Percentiles rank a stretch among this genome's conserved stretches.
Conservation (phyloP, 2,888 invertebrate genomes). For the Lamproptera curius region DNA sequence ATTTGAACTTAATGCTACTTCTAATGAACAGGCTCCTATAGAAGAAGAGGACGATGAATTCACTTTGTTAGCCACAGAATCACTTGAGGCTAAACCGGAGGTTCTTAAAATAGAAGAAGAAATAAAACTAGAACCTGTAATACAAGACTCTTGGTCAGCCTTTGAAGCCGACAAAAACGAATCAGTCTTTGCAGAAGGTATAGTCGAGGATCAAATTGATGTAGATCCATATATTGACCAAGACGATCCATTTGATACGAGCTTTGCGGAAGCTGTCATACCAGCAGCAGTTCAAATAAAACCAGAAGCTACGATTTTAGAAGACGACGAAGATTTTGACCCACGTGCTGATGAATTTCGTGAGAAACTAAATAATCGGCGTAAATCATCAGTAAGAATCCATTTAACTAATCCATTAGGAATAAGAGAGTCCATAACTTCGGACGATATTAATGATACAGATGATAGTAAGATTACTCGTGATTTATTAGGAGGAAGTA, state of each 20-base stretch:
- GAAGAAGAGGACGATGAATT: constrained; percentile 87
- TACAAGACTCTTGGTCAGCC: constrained; percentile 81
- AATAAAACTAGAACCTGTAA: constrained; percentile 60
- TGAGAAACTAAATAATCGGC: constrained; percentile 54
- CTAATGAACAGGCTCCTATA: constrained; percentile 27
- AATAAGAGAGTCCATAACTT: constrained; percentile 76
- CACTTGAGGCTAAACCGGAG: constrained; percentile 78
- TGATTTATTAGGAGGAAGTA: constrained; percentile 87
- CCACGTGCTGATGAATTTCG: constrained; percentile 81
- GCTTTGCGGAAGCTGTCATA: constrained; percentile 87
- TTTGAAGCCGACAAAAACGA: constrained; percentile 78
- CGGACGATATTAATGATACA: constrained; percentile 66
- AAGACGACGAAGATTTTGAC: constrained; percentile 79
- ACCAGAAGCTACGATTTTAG: constrained; percentile 56
- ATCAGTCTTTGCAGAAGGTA: constrained; percentile 63
- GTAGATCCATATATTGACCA: constrained; percentile 74
- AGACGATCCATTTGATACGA: constrained; percentile 91
- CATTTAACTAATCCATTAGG: constrained; percentile 82
- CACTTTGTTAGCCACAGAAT: constrained; percentile 87
- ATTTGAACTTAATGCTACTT: constrained; percentile 25
- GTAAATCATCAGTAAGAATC: constrained; percentile 77
- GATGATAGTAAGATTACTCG: constrained; percentile 65
- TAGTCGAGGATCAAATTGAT: constrained; percentile 68
- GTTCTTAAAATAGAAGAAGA: constrained; percentile 64
- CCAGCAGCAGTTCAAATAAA: constrained; percentile 66